These are phyloP conservation scores for Cephalopachus bancanus DNA, from an alignment of 2,797 vertebrate genomes.

Conservation along the genomic window DNA sequence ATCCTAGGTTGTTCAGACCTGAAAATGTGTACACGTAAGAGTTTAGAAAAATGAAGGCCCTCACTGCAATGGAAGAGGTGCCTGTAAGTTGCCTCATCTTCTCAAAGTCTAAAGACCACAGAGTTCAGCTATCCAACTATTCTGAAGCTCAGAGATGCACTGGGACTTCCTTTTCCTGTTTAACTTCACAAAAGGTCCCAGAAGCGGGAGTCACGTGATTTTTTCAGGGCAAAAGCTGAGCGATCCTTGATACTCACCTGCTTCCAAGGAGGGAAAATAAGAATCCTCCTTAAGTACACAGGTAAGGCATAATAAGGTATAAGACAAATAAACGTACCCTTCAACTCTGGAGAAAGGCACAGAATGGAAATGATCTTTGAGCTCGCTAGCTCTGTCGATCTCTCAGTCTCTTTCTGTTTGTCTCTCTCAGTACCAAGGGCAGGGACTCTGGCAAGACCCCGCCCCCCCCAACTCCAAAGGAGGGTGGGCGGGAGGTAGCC, in stretches of 20 bases:
- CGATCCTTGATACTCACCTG: conserved; percentile 62
- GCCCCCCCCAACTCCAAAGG: conserved; percentile 71
- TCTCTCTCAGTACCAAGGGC: conserved; percentile 85
- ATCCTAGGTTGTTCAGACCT: conserved; percentile 11
- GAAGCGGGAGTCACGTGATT: conserved; percentile 73
- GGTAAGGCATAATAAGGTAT: neutral
- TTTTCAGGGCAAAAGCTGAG: conserved; percentile 43
- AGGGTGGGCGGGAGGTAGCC: conserved; percentile 83
- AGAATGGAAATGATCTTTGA: neutral
- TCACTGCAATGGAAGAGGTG: conserved; percentile 45
- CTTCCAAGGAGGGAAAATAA: conserved; percentile 2
- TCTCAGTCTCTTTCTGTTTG: neutral
- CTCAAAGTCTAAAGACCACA: conserved; percentile 61
- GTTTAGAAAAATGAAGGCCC: conserved; percentile 34
- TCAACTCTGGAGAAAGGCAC: neutral
- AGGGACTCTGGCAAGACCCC: conserved; percentile 83
- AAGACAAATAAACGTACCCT: conserved; percentile 8
- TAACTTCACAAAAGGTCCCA: conserved; percentile 76
- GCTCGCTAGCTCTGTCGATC: neutral
- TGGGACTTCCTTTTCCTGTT: conserved; percentile 79
- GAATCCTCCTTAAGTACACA: conserved; percentile 24
- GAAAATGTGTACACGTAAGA: neutral
- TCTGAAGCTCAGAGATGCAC: conserved; percentile 61
- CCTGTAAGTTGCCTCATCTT: conserved; percentile 2
- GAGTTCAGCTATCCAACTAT: conserved; percentile 39